Evolutionary conservation across 2,888 invertebrate species (phyloP), one percentile per base, ranked within the genome.

Genomic region (Cheilosia soror): DNA sequence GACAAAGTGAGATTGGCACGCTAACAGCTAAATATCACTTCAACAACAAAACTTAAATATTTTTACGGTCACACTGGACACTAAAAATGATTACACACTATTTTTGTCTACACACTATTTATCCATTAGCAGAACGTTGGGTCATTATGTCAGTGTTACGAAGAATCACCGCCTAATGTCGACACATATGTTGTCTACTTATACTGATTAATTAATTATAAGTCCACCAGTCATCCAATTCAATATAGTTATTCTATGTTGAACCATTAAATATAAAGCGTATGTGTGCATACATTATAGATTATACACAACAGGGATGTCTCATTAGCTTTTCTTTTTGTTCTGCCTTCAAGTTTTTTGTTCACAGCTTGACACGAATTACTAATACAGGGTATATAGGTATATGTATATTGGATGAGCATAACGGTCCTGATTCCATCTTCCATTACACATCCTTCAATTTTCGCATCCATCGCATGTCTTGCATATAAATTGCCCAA

Each of bases 371-470:
- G 73, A 79, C 44, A 84, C 37, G 73, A 73, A 79, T 79, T 40
- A 62, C 79, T 77, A 53, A 73, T 65, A 51, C 15, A 53, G 60
- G 37, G 37, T 55, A 57, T 4, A 47, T 62, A 7, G 33, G 33
- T 44, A 40, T 65, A 77, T 71, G 65, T 76, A 72, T 68, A 73
- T 78, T 55, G 47, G 62, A 68, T 73, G 71, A 72, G 47, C 9
- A 51, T 49, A 63, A 37, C 33, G 58, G 63, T 71, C 66, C 69
- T 80, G 84, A 84, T 80, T 84, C 80, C 76, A 76, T 80, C 66
- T 80, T 71, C 71, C 75, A 83, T 79, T 83, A 84, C 84, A 84
- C 80, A 84, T 85, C 76, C 84, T 81, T 85, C 80, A 85, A 76
- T 76, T 71, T 71, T 76, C 80, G 60, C 81, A 85, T 85, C 80